Evolutionary conservation across 1,140 invertebrate species (phyloP), one percentile per base, ranked within the genome.

Genomic region (Polyergus mexicanus): DNA sequence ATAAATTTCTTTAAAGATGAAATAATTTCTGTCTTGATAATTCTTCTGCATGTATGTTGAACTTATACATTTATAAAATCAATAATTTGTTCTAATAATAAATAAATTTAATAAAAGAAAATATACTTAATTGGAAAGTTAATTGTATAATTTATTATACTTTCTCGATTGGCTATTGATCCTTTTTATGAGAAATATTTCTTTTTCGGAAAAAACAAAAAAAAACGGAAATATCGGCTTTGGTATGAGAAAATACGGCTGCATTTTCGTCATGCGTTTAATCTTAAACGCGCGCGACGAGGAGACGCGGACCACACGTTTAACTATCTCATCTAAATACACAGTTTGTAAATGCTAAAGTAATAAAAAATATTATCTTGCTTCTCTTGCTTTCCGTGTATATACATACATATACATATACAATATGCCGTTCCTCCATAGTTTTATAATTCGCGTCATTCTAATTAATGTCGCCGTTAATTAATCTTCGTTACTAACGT

Each of bases 341-440:
- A 91, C 71, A 89, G 25, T 84, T 65, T 76, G 78, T 90, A 92
- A 88, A 78, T 89, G 85, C 86, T 91, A 91, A 88, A 86, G 87
- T 83, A 78, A 91, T 92, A 88, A 90, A 91, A 92, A 92, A 92
- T 92, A 91, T 86, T 90, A 91, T 89, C 75, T 85, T 76, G 86
- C 60, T 51, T 86, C 32, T 47, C 7, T 65, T 63, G 38, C 71
- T 74, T 56, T 41, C 54, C 13, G 44, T 22, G 10, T 13, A 74
- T 13, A 28, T 5, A 22, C 51, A 74, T 32, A 41, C 35, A 74
- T 38, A 16, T 56, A 28, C 28, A 62, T 62, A 10, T 86, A 74
- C 47, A 86, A 84, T 65, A 44, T 51, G 16, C 16, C 44, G 28
- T 62, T 71, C 83, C 8, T 62, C 63, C 32, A 58, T 75, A 56